A percentile compares a stretch with the other conserved stretches of the same genome.
phyloP scores from a whole-genome alignment of 2,113 vertebrate species.

The Psittacara wagleri region DNA sequence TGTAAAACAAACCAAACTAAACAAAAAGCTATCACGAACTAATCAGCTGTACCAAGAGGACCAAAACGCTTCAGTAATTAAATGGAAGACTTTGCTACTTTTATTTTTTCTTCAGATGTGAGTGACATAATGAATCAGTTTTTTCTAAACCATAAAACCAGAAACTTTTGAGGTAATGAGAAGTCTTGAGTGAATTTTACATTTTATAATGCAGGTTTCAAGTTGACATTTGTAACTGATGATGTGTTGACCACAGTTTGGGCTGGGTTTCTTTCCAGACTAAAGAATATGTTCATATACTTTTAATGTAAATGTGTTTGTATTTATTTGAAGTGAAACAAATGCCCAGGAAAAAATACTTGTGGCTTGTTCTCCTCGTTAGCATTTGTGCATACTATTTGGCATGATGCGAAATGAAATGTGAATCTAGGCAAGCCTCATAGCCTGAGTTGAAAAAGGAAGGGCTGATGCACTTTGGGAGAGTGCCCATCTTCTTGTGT shows the following conservation, averaged over 20 bases:
- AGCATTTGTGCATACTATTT: neutral
- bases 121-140: constrained; percentile 66
- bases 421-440: constrained; percentile 27
- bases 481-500: neutral
- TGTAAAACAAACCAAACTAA: constrained; percentile 47
- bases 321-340: constrained; percentile 80
- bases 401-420: neutral
- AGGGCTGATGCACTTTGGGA: neutral
- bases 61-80: constrained; percentile 75
- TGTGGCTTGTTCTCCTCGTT: constrained; percentile 49
- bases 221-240: constrained; percentile 74
- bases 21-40: constrained; percentile 51
- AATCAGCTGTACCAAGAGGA: constrained; percentile 72
- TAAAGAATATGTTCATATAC: constrained; percentile 66
- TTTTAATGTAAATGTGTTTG: constrained; percentile 74
- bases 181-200: constrained; percentile 68
- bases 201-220: constrained; percentile 72
- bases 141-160: constrained; percentile 70
- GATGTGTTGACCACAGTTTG: constrained; percentile 61
- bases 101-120: constrained; percentile 68
- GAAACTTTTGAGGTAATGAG: constrained; percentile 60
- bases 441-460: neutral
- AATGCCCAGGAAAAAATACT: constrained; percentile 60
- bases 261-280: constrained; percentile 34
- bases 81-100: constrained; percentile 67